Conservation (phyloP, 1,140 invertebrate species). For the Papilio helenus region DNA sequence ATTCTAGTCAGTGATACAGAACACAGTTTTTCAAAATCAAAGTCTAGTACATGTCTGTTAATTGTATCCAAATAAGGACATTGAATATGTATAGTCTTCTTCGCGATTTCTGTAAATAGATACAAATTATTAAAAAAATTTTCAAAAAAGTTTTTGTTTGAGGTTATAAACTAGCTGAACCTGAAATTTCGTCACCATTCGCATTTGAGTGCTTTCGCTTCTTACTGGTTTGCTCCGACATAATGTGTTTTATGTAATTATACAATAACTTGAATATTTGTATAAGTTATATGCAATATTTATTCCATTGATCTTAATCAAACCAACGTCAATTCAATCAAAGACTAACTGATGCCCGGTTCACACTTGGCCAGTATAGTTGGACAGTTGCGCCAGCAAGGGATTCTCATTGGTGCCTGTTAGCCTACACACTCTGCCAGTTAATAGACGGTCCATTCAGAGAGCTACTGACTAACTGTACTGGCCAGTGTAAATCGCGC, state of each 20-base stretch:
- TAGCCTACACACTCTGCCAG: no score
- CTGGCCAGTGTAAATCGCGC: no score
- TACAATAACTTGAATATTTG: background rate
- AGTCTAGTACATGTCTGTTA: slow-evolving; percentile 98
- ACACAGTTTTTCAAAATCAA: slow-evolving; percentile 99
- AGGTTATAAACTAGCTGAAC: slow-evolving; percentile 53
- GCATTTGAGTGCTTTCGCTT: slow-evolving; percentile 64
- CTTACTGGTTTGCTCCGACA: slow-evolving; percentile 44
- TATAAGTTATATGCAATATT: background rate
- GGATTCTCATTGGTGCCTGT: no score
- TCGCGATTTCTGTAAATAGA: slow-evolving; percentile 61
- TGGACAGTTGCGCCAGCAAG: no score
- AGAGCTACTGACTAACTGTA: no score
- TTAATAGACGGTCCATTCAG: no score
- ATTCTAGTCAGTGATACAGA: slow-evolving; percentile 98
- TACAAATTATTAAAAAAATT: slow-evolving; percentile 39
- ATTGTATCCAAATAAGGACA: slow-evolving; percentile 99
- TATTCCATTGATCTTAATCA: background rate
- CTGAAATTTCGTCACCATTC: slow-evolving; percentile 53
- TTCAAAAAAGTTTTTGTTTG: slow-evolving; percentile 30
- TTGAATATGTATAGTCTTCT: slow-evolving; percentile 67
- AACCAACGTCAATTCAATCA: background rate
- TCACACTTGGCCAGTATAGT: no score
- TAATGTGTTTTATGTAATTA: background rate
- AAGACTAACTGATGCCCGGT: background rate